phyloP scores from a whole-genome alignment of 2,113 vertebrate species.

The Hemibagrus wyckioides region DNA sequence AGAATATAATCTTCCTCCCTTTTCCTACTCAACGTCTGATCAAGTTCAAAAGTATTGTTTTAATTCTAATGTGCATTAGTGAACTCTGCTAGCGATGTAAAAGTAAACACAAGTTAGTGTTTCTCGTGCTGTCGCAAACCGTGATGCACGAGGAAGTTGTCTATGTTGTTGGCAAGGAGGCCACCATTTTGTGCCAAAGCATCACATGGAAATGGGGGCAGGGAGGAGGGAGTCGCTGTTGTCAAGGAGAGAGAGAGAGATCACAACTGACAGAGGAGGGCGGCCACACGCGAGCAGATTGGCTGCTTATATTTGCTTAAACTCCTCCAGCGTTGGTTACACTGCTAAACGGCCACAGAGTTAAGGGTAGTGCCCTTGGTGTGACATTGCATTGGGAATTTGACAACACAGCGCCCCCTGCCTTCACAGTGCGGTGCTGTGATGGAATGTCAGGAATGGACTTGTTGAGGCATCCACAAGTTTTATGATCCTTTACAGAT shows the following conservation, averaged over 20 bases:
- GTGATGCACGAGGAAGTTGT: slow-evolving; percentile 34
- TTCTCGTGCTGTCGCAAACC: neutral
- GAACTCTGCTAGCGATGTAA: neutral
- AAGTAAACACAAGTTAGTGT: neutral
- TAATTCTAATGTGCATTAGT: neutral
- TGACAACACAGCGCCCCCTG: slow-evolving; percentile 53
- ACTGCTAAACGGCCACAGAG: slow-evolving; percentile 23
- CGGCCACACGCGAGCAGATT: slow-evolving; percentile 32
- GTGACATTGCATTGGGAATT: slow-evolving; percentile 44
- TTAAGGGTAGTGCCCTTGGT: slow-evolving; percentile 49
- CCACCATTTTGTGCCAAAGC: slow-evolving; percentile 48
- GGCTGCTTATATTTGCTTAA: slow-evolving; percentile 54
- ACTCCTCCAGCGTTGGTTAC: slow-evolving; percentile 36
- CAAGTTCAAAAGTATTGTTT: neutral
- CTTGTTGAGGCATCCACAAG: slow-evolving; percentile 50
- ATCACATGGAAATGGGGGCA: slow-evolving; percentile 48
- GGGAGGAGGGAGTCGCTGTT: slow-evolving; percentile 47
- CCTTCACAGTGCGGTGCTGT: neutral
- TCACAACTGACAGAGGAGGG: slow-evolving; percentile 43
- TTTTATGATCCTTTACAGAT: slow-evolving; percentile 56
- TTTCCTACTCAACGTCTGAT: neutral
- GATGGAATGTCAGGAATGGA: slow-evolving; percentile 46
- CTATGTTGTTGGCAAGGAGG: slow-evolving; percentile 43
- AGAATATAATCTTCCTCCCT: neutral
- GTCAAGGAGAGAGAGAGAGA: slow-evolving; percentile 44